Conservation (phyloP, 2,888 invertebrate genomes). For the Acrobeloides nanus region DNA sequence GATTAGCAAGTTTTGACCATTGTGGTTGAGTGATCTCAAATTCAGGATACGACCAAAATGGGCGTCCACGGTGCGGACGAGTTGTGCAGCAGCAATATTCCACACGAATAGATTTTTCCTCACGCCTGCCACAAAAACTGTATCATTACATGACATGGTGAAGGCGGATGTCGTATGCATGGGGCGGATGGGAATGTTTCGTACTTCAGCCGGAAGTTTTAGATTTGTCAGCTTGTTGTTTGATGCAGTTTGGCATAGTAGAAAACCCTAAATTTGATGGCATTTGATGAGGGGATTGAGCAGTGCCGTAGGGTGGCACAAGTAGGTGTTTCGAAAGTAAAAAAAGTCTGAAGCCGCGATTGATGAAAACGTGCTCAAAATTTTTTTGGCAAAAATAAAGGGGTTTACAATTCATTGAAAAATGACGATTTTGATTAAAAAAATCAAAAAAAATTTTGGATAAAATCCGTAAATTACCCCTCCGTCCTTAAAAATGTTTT, state of each 20-base stretch:
- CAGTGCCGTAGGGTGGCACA: no score
- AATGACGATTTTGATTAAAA: no score
- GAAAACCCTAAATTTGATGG: constrained; percentile 30
- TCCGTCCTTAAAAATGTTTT: no score
- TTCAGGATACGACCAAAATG: constrained; percentile 93
- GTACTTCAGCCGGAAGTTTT: constrained; percentile 36
- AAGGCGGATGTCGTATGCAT: constrained; percentile 71
- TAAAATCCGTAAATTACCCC: no score
- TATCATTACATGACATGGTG: constrained; percentile 79
- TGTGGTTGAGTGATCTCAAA: constrained; percentile 75
- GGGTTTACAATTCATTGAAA: no score
- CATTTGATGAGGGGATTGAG: no score
- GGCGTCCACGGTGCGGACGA: constrained; percentile 86
- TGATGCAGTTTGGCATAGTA: constrained; percentile 27
- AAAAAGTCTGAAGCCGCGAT: no score
- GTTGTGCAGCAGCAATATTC: constrained; percentile 64
- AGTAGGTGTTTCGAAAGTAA: no score
- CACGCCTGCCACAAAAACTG: constrained; percentile 89
- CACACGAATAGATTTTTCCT: constrained; percentile 88
- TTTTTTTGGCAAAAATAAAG: no score
- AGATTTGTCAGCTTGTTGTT: constrained; percentile 16
- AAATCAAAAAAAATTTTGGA: no score
- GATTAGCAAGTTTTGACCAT: constrained; percentile 66
- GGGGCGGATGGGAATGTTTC: constrained; percentile 62
- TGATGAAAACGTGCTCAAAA: no score